phyloP scores from a whole-genome alignment of 2,797 vertebrate genomes.

The Caiman crocodilus region DNA sequence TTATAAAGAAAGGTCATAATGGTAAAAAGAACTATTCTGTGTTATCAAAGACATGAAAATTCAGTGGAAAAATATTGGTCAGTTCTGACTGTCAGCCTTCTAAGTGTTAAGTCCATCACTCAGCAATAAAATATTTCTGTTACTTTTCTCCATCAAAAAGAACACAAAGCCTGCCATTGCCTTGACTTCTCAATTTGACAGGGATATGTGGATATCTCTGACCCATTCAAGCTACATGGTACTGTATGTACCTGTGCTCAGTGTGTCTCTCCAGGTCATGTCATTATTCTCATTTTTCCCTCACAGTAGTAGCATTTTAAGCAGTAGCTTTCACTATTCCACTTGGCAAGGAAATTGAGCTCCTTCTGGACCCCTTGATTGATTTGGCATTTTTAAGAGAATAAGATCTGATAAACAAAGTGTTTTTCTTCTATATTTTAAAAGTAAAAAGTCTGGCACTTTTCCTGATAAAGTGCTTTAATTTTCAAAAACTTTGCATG shows the following conservation, averaged over 20 bases:
- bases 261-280: background rate
- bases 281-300: constrained; percentile 33
- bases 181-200: constrained; percentile 46
- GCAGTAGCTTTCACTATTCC: constrained; percentile 15
- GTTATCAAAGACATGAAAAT: constrained; percentile 19
- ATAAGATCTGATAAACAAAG: constrained; percentile 24
- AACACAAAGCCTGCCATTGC: constrained; percentile 17
- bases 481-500: background rate
- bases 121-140: constrained; percentile 40
- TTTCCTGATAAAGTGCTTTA: constrained; percentile 26
- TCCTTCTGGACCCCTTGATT: constrained; percentile 36
- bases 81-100: constrained; percentile 9
- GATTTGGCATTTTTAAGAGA: constrained; percentile 53
- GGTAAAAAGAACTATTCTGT: background rate
- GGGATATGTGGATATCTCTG: background rate
- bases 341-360: constrained; percentile 52
- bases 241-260: background rate
- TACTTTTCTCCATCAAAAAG: constrained; percentile 12
- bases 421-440: constrained; percentile 25
- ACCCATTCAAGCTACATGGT: background rate
- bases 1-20: constrained; percentile 13
- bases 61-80: constrained; percentile 5
- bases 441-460: background rate
- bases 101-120: constrained; percentile 27
- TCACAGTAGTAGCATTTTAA: constrained; percentile 51